Evolutionary conservation across 1,140 invertebrate genomes (phyloP).

Genomic region (Andrena cerasifolii): DNA sequence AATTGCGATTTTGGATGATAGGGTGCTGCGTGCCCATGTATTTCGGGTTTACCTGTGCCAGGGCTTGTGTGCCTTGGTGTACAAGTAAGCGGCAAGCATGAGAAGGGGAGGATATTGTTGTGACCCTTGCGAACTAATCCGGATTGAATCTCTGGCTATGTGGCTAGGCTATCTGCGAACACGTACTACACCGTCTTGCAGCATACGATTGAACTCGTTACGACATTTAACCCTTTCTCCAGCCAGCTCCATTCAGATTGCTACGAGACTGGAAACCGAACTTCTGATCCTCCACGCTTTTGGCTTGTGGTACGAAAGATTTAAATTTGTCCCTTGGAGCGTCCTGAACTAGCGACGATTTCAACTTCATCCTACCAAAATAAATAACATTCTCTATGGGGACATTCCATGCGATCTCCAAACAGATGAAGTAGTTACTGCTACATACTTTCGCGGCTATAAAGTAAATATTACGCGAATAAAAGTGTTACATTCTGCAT

Average conservation of each 20-base stretch:
- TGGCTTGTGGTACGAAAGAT: constrained; percentile 10
- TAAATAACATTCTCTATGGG: constrained; percentile 3
- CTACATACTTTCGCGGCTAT: no score
- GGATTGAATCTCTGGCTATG: constrained; percentile 79
- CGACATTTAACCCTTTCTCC: constrained; percentile 65
- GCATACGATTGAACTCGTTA: constrained; percentile 70
- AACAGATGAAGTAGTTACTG: no score
- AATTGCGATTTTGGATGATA: constrained; percentile 61
- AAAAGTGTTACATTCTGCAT: no score
- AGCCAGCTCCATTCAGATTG: constrained; percentile 17
- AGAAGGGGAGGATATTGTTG: constrained; percentile 75
- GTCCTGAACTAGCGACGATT: no score
- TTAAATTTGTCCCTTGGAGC: neutral
- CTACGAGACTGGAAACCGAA: neutral
- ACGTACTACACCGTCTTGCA: constrained; percentile 69
- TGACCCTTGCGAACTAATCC: constrained; percentile 81
- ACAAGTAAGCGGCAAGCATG: constrained; percentile 56
- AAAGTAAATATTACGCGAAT: no score
- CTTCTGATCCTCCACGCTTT: neutral
- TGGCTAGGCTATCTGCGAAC: constrained; percentile 75
- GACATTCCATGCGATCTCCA: constrained; percentile 43
- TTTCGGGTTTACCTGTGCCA: constrained; percentile 58
- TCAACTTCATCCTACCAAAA: neutral
- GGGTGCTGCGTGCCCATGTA: constrained; percentile 36
- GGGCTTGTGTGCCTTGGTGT: constrained; percentile 39